Evolutionary conservation across 2,888 invertebrate genomes (phyloP).

Genomic region (Caenorhabditis angaria): DNA sequence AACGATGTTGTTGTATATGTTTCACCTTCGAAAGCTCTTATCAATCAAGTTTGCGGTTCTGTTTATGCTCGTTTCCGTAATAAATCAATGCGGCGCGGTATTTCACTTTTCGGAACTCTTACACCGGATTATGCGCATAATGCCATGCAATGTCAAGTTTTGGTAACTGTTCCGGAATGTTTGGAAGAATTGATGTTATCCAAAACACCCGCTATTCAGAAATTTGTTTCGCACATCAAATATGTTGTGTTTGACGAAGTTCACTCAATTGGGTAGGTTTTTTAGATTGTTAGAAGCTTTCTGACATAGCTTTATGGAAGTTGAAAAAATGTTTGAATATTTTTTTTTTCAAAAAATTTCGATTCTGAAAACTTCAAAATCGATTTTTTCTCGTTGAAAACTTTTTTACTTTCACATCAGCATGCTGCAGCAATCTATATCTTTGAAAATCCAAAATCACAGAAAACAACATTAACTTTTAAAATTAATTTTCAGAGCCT

Average conservation of each 20-base stretch:
- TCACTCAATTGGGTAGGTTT: constrained; percentile 63
- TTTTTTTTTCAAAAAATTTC: no score
- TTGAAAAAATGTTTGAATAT: no score
- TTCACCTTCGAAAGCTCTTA: constrained; percentile 72
- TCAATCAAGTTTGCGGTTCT: constrained; percentile 71
- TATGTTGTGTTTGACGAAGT: constrained; percentile 72
- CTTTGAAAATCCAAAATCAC: no score
- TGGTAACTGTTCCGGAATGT: constrained; percentile 69
- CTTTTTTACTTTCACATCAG: no score
- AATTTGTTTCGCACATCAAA: constrained; percentile 66
- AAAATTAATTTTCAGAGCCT: constrained; percentile 55
- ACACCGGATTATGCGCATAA: constrained; percentile 64
- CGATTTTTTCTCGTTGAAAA: no score
- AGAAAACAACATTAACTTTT: no score
- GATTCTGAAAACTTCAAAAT: no score
- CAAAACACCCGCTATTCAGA: constrained; percentile 63
- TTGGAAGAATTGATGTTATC: constrained; percentile 66
- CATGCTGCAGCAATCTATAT: no score
- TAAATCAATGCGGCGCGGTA: constrained; percentile 69
- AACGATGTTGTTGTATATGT: constrained; percentile 73
- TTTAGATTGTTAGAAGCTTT: background rate
- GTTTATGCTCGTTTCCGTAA: constrained; percentile 72
- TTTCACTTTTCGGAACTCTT: constrained; percentile 72
- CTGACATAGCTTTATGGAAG: no score
- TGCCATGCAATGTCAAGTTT: constrained; percentile 66